Evolutionary conservation across 2,797 vertebrate species (phyloP).

Genomic region (Macropus fuliginosus): DNA sequence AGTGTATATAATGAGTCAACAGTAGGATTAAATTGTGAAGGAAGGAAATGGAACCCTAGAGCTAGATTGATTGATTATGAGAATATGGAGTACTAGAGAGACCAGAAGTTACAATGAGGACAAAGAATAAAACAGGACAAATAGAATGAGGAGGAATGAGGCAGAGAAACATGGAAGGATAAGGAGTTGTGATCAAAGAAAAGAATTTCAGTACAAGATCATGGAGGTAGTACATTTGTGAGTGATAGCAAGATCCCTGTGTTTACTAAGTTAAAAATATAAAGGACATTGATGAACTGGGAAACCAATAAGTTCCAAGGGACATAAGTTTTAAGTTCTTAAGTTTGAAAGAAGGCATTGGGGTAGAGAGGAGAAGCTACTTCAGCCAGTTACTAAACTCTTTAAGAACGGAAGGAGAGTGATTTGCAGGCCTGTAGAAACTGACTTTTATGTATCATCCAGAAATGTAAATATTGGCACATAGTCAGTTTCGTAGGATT

Average conservation of each 20-base stretch:
- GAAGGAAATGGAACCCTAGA: not conserved
- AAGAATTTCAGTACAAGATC: not conserved
- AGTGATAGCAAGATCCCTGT: not conserved
- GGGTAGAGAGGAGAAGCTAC: not conserved
- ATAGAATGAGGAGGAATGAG: not conserved
- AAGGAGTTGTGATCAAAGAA: not conserved
- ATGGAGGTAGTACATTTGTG: not conserved
- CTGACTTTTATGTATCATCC: not conserved
- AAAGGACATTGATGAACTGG: not conserved
- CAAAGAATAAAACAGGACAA: not conserved
- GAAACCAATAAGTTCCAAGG: not conserved
- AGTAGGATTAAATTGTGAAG: not conserved
- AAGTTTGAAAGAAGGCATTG: not conserved
- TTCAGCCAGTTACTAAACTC: not conserved
- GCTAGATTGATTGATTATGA: not conserved
- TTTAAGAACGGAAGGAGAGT: not conserved
- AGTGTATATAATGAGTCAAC: no score
- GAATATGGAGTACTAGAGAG: no score
- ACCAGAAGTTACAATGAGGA: no score
- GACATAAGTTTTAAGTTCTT: not conserved
- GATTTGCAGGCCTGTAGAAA: not conserved
- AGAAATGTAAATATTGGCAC: not conserved
- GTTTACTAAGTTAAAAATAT: not conserved
- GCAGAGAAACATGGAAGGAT: not conserved
- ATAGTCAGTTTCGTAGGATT: not conserved